These are phyloP conservation scores for Ommatoiulus sabulosus DNA, from an alignment of 2,888 invertebrate genomes.

Conservation along the genomic window DNA sequence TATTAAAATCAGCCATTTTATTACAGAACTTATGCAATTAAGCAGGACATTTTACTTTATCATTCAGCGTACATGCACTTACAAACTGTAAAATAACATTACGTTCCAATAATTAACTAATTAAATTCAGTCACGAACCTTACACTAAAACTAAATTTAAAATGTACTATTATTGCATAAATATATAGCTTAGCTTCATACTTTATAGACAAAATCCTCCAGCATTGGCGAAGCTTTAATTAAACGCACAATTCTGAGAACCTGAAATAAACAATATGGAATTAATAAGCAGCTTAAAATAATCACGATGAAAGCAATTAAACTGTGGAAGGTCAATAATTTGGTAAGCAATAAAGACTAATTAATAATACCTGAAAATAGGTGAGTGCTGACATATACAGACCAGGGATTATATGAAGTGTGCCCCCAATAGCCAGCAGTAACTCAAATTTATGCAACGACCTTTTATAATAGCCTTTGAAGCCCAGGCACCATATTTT, in stretches of 20 bases:
- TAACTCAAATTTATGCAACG: constrained; percentile 97
- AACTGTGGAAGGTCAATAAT: too few species aligned
- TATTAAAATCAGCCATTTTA: too few species aligned
- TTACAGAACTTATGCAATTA: too few species aligned
- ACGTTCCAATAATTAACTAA: too few species aligned
- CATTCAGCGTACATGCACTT: too few species aligned
- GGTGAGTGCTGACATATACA: constrained; percentile 93
- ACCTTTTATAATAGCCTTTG: constrained; percentile 93
- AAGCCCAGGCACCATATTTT: constrained; percentile 98
- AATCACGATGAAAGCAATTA: too few species aligned
- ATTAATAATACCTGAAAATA: constrained; percentile 84
- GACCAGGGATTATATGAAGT: constrained; percentile 90
- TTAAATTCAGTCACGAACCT: constrained; percentile 6
- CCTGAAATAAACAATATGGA: constrained; percentile 71
- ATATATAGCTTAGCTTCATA: constrained; percentile 61
- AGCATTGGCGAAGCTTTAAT: constrained; percentile 99
- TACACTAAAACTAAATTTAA: neutral
- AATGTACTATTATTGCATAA: neutral
- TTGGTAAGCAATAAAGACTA: neutral
- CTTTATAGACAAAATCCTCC: constrained; percentile 87
- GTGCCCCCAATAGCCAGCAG: constrained; percentile 92
- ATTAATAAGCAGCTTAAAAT: too few species aligned
- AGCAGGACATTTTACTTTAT: too few species aligned
- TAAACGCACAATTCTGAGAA: constrained; percentile 90
- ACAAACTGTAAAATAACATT: too few species aligned